Evolutionary conservation across 2,888 invertebrate genomes (phyloP), one percentile per base, ranked within the genome.

Genomic region (Coremacera marginata): DNA sequence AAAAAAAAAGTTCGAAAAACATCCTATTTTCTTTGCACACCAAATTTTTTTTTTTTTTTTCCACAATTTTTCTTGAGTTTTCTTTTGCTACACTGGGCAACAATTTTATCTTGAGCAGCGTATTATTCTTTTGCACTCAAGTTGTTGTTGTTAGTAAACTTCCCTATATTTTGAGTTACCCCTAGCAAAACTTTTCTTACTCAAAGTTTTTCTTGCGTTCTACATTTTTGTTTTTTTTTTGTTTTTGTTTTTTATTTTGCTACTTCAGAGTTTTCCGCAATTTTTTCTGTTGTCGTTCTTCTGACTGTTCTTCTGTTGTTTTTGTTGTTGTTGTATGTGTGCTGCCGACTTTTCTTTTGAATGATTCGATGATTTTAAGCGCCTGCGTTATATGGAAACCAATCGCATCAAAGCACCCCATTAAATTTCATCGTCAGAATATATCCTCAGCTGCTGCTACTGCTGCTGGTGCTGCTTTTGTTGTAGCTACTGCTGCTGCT

Each of bases 321-420:
- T 77, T 77, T 27, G 65, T 44, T 34, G 63, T 57, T 63, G 73
- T 19, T 75, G 78, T 72, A 67, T 63, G 51, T 31, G 22, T 82
- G 85, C 82, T 81, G 84, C 83, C 84, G 84, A 84, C 84, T 86
- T 86, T 87, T 87, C 87, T 87, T 87, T 87, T 87, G 87, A 87
- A 87, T 87, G 89, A 89, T 89, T 89, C 89, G 89, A 89, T 89
- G 89, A 89, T 89, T 89, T 89, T 89, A 89, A 89, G 89, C 89
- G 89, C 89, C 89, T 90, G 89, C 89, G 89, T 89, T 89, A 89
- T 89, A 87, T 89, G 89, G 86, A 90, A 90, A 89, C 89, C 89
- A 90, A 90, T 90, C 89, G 89, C 89, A 90, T 89, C 89, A 89
- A 90, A 89, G 90, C 89, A 90, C 89, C 89, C 89, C 89, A 89